Evolutionary conservation across 2,113 vertebrate genomes (phyloP).

Genomic region (Raja brachyura): DNA sequence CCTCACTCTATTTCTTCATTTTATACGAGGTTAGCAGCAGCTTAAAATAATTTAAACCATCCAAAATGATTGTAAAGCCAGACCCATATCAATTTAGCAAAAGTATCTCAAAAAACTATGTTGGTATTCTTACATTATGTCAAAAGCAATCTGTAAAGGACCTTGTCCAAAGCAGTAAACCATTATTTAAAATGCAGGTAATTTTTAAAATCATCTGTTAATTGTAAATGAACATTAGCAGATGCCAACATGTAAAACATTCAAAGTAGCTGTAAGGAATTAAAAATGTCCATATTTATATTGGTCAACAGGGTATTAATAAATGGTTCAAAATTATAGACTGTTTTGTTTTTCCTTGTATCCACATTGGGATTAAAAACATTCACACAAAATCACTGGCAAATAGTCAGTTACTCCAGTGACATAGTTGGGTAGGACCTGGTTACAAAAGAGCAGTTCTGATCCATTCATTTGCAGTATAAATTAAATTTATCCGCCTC

Average conservation of each 20-base stretch:
- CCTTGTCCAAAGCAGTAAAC: background rate
- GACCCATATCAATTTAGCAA: background rate
- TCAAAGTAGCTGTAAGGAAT: background rate
- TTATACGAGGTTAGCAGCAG: background rate
- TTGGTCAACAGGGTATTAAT: background rate
- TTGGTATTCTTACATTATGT: background rate
- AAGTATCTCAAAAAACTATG: background rate
- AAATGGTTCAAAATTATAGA: background rate
- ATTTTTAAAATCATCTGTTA: slow-evolving; percentile 4
- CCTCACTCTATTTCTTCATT: background rate
- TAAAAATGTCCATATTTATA: background rate
- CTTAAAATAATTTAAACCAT: background rate
- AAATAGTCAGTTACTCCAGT: background rate
- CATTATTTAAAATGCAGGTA: background rate
- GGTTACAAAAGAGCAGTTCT: background rate
- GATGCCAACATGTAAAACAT: background rate
- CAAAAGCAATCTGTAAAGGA: background rate
- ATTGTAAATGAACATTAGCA: background rate
- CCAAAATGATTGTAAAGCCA: background rate
- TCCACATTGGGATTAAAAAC: background rate
- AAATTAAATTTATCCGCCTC: background rate
- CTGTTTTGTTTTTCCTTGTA: background rate
- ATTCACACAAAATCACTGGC: background rate
- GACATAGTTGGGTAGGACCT: background rate
- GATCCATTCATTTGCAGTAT: background rate